These are phyloP conservation scores for Ennomos erosarius DNA, from an alignment of 2,888 invertebrate species.

Conservation along the genomic window DNA sequence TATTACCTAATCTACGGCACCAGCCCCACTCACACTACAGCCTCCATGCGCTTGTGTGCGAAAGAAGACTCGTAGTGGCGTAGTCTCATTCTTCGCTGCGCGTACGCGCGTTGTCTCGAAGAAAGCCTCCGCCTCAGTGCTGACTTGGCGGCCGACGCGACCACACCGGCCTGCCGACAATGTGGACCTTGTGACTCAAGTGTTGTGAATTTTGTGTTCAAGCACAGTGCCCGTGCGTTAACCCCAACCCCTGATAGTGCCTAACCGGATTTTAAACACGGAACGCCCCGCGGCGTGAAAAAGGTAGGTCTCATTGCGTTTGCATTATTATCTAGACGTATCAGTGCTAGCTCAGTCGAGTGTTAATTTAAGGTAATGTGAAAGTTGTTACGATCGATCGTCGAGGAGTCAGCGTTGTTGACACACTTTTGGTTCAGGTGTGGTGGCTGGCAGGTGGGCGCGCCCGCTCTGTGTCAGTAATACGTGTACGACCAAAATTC, in stretches of 20 bases:
- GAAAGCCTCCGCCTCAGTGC: slow-evolving; percentile 75
- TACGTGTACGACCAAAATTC: slow-evolving; percentile 80
- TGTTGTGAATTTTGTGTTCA: slow-evolving; percentile 79
- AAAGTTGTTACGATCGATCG: slow-evolving; percentile 80
- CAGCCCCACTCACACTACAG: slow-evolving; percentile 43
- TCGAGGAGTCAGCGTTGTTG: slow-evolving; percentile 75
- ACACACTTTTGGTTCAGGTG: slow-evolving; percentile 83
- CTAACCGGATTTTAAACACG: slow-evolving; percentile 77
- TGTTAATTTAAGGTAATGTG: slow-evolving; percentile 83
- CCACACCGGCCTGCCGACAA: slow-evolving; percentile 77
- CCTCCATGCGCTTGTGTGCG: slow-evolving; percentile 53
- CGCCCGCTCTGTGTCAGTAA: slow-evolving; percentile 70
- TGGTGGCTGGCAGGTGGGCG: slow-evolving; percentile 79
- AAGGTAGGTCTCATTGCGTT: slow-evolving; percentile 63
- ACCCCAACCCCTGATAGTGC: slow-evolving; percentile 82
- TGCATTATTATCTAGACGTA: slow-evolving; percentile 51
- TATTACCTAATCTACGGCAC: slow-evolving; percentile 44
- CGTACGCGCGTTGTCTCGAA: slow-evolving; percentile 73
- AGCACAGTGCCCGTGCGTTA: slow-evolving; percentile 80
- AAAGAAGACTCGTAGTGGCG: slow-evolving; percentile 51
- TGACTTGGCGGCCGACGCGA: slow-evolving; percentile 80
- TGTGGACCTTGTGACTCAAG: slow-evolving; percentile 77
- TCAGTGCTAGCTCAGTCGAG: slow-evolving; percentile 57
- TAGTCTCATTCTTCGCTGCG: slow-evolving; percentile 72
- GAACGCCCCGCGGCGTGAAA: slow-evolving; percentile 74